A percentile compares a stretch with the other conserved stretches of the same genome.
Evolutionary conservation across 1,140 invertebrate species (phyloP).

Genomic region (Subanguina moxae): DNA sequence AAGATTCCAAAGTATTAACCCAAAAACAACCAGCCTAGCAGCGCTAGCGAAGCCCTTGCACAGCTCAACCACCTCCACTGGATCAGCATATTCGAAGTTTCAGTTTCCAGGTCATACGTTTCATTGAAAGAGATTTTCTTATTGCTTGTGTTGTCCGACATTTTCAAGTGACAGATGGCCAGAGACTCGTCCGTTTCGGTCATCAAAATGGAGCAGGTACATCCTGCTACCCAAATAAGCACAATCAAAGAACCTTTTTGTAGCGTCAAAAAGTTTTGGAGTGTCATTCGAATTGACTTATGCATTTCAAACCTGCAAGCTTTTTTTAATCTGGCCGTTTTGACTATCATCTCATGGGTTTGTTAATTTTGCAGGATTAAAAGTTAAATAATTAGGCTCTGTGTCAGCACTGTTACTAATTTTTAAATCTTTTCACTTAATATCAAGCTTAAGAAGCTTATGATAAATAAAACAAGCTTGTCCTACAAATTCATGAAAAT

Average conservation of each 20-base stretch:
- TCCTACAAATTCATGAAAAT: too few relatives aligned
- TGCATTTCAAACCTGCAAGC: neutral
- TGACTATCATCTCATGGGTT: too few relatives aligned
- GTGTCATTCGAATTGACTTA: neutral
- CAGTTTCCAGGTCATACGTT: neutral
- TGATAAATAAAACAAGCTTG: too few relatives aligned
- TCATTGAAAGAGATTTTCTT: neutral
- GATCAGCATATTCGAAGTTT: neutral
- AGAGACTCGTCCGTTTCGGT: neutral
- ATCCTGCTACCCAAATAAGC: neutral
- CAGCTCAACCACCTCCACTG: slow-evolving; percentile 2
- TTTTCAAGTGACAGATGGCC: neutral
- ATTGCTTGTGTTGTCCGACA: neutral
- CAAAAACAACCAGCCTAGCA: neutral
- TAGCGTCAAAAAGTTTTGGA: neutral
- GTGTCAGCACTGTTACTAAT: too few relatives aligned
- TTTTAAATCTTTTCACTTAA: too few relatives aligned
- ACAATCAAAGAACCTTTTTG: neutral
- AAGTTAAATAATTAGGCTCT: too few relatives aligned
- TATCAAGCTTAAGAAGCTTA: too few relatives aligned
- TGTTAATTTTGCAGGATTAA: too few relatives aligned
- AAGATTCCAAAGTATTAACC: too few relatives aligned
- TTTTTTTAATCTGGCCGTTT: too few relatives aligned
- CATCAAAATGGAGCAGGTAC: neutral
- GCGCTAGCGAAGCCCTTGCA: neutral